These are phyloP conservation scores for Macquaria australasica DNA, from an alignment of 2,113 vertebrate species.

Conservation along the genomic window DNA sequence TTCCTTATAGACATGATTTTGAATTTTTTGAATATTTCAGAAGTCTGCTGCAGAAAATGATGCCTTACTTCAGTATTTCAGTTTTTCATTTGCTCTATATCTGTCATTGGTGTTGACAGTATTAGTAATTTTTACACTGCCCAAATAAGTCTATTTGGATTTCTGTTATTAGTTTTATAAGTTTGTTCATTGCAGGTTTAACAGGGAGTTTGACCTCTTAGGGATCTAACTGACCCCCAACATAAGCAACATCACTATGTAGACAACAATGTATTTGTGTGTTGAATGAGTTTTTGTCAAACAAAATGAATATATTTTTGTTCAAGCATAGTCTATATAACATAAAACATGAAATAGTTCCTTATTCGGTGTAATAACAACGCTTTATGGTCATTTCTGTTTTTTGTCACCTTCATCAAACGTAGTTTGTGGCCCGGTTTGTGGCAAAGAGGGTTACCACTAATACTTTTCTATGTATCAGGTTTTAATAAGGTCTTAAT, in stretches of 20 bases:
- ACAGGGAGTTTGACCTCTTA: background rate
- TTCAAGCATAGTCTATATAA: too few species aligned
- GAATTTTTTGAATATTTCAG: background rate
- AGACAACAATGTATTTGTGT: background rate
- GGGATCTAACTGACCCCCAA: background rate
- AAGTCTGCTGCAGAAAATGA: background rate
- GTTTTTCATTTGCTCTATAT: background rate
- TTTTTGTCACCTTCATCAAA: background rate
- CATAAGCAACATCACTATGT: background rate
- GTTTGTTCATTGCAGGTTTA: background rate
- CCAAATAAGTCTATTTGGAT: background rate
- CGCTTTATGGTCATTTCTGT: background rate
- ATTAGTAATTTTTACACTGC: background rate
- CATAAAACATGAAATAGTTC: background rate
- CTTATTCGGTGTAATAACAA: background rate
- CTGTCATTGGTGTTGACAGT: background rate
- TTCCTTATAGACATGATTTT: background rate
- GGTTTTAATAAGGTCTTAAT: background rate
- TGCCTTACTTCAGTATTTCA: background rate
- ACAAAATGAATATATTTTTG: background rate
- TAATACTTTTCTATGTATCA: background rate
- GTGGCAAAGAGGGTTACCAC: background rate
- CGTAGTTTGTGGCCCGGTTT: background rate
- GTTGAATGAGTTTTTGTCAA: background rate
- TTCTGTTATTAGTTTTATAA: background rate